These are phyloP conservation scores for Eumerus sabulonum DNA, from an alignment of 2,888 invertebrate species.

Conservation along the genomic window DNA sequence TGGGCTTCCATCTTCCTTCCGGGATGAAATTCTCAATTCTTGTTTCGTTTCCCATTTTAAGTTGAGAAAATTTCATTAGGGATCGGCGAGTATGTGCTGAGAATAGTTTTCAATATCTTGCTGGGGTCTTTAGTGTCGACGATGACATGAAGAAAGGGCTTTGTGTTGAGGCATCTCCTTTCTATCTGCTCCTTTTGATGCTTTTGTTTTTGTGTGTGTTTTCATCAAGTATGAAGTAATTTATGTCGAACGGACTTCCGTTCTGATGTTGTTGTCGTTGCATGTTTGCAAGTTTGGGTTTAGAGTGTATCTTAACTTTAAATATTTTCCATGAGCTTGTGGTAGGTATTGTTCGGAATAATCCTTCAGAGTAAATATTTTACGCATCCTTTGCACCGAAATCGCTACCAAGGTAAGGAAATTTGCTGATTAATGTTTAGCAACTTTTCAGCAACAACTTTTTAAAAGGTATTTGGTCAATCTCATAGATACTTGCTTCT, in stretches of 20 bases:
- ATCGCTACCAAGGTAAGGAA: too few relatives aligned
- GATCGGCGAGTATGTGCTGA: constrained; percentile 14
- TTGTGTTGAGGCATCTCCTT: constrained; percentile 24
- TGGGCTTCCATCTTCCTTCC: constrained; percentile 46
- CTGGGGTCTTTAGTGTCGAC: constrained; percentile 33
- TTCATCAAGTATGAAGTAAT: constrained; percentile 33
- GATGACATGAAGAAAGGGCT: constrained; percentile 48
- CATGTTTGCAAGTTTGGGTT: neutral
- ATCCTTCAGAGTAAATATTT: too few relatives aligned
- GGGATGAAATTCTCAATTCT: constrained; percentile 20
- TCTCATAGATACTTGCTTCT: too few relatives aligned
- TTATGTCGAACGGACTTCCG: constrained; percentile 53
- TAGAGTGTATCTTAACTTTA: neutral
- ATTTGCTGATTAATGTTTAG: too few relatives aligned
- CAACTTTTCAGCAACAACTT: too few relatives aligned
- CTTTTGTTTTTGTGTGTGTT: constrained; percentile 12
- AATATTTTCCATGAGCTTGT: too few relatives aligned
- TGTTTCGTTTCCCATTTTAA: constrained; percentile 6
- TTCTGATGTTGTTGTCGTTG: constrained; percentile 29
- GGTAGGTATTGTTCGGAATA: too few relatives aligned
- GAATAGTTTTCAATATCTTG: constrained; percentile 58
- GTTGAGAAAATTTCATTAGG: constrained; percentile 44
- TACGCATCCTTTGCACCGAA: too few relatives aligned
- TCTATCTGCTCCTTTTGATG: constrained; percentile 14
- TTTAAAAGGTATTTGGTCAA: too few relatives aligned